Evolutionary conservation across 2,797 vertebrate genomes (phyloP).

Genomic region (Acipenser oxyrinchus): DNA sequence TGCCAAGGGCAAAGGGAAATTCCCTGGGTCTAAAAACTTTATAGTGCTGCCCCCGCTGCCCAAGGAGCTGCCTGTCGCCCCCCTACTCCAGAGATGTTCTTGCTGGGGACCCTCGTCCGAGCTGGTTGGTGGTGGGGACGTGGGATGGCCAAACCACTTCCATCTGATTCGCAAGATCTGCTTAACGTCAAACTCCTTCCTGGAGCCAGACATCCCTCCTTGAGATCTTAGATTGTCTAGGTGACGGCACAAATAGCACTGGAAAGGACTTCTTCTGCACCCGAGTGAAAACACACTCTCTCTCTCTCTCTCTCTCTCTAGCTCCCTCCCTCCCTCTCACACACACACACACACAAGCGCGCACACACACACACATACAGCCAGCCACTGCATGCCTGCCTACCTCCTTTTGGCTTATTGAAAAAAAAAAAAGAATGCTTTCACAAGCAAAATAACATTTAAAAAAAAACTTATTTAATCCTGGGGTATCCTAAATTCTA

Average conservation of each 20-base stretch:
- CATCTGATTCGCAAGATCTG: conserved; percentile 96
- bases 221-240: conserved; percentile 63
- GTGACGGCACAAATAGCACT: conserved; percentile 70
- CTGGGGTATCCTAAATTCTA: conserved; percentile 36
- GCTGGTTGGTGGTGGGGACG: conserved; percentile 60
- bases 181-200: conserved; percentile 97
- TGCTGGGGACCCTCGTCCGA: conserved; percentile 60
- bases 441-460: conserved; percentile 12
- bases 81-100: conserved; percentile 67
- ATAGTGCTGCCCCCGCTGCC: conserved; percentile 29
- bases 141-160: conserved; percentile 93
- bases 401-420: conserved; percentile 43
- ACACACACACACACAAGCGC: conserved; percentile 21
- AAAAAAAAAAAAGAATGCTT: conserved; percentile 36
- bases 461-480: conserved; percentile 30
- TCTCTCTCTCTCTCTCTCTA: conserved; percentile 35
- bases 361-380: conserved; percentile 38
- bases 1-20: conserved; percentile 57
- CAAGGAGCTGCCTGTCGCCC: conserved; percentile 33
- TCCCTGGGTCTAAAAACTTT: conserved; percentile 78
- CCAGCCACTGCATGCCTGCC: conserved; percentile 44
- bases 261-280: conserved; percentile 33
- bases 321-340: conserved; percentile 24
- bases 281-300: conserved; percentile 25
- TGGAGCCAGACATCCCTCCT: conserved; percentile 85